These are phyloP conservation scores for Phyllotreta cruciferae DNA, from an alignment of 2,888 invertebrate species.

Conservation along the genomic window DNA sequence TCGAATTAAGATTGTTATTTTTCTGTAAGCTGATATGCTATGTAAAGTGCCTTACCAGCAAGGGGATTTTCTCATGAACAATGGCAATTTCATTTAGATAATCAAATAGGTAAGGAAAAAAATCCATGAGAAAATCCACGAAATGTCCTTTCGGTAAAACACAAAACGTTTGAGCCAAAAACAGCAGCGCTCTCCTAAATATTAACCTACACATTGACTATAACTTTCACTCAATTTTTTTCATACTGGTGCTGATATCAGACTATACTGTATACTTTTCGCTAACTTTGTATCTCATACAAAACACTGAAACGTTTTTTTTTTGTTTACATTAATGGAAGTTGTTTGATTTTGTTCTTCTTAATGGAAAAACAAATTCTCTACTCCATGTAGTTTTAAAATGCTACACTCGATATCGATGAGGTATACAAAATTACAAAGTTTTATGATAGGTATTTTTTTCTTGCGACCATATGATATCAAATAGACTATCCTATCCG, in stretches of 20 bases:
- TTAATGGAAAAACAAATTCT: slow-evolving; percentile 43
- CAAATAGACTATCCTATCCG: too few relatives aligned
- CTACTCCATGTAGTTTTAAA: slow-evolving; percentile 20
- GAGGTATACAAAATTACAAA: too few relatives aligned
- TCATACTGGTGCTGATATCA: slow-evolving; percentile 38
- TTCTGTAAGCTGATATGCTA: slow-evolving; percentile 21
- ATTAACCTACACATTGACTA: slow-evolving; percentile 21
- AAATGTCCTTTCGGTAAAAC: not conserved
- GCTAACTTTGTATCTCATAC: slow-evolving; percentile 43
- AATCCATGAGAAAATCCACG: slow-evolving; percentile 1
- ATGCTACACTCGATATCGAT: slow-evolving; percentile 2
- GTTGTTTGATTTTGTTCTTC: slow-evolving; percentile 43
- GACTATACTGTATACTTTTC: slow-evolving; percentile 35
- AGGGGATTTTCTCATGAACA: slow-evolving; percentile 9
- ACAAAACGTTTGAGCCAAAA: slow-evolving; percentile 15
- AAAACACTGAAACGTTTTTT: slow-evolving; percentile 39
- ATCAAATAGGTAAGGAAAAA: too few relatives aligned
- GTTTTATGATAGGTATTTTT: not conserved
- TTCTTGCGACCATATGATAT: not conserved
- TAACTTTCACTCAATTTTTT: slow-evolving; percentile 25
- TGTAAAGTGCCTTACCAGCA: slow-evolving; percentile 16
- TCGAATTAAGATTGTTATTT: too few relatives aligned
- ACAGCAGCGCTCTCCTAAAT: not conserved
- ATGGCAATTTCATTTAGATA: too few relatives aligned
- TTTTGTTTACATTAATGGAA: slow-evolving; percentile 42